A percentile compares a stretch with the other conserved stretches of the same genome.
Conservation (phyloP, 2,113 vertebrate genomes). For the Corythornis vintsioides region DNA sequence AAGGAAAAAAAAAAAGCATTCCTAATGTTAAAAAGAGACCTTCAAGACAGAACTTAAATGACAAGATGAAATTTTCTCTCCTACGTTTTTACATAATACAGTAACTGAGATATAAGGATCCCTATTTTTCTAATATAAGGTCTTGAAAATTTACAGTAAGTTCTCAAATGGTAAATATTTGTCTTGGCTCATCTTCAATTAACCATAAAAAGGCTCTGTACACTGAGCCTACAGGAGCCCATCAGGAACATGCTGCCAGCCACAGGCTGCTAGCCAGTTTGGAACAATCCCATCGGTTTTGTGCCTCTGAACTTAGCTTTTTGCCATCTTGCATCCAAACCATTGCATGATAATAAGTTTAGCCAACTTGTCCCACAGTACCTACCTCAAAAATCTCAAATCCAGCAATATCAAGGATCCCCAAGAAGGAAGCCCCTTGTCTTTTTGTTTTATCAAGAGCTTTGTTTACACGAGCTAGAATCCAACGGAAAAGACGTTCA, state of each 20-base stretch:
- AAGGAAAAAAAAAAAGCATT: background rate
- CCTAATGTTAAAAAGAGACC: background rate
- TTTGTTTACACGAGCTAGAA: conserved; percentile 91
- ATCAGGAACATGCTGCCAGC: background rate
- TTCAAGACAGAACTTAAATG: background rate
- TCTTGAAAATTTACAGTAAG: background rate
- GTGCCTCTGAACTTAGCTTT: background rate
- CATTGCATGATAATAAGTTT: background rate
- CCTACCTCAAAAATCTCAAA: conserved; percentile 97
- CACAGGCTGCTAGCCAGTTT: background rate
- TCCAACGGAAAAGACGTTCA: conserved; percentile 93
- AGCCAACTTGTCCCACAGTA: background rate
- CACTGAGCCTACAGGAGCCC: background rate
- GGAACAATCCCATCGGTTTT: background rate
- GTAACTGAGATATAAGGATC: background rate
- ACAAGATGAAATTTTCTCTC: background rate
- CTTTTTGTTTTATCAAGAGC: conserved; percentile 95
- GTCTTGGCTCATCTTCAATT: background rate
- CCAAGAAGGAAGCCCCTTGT: conserved; percentile 91
- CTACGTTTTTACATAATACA: background rate
- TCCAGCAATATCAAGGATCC: conserved; percentile 96
- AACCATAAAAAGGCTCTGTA: background rate
- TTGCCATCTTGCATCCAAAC: background rate
- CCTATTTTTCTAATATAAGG: background rate
- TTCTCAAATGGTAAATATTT: background rate